Evolutionary conservation across 2,797 vertebrate species (phyloP).

Genomic region (Merluccius polli): DNA sequence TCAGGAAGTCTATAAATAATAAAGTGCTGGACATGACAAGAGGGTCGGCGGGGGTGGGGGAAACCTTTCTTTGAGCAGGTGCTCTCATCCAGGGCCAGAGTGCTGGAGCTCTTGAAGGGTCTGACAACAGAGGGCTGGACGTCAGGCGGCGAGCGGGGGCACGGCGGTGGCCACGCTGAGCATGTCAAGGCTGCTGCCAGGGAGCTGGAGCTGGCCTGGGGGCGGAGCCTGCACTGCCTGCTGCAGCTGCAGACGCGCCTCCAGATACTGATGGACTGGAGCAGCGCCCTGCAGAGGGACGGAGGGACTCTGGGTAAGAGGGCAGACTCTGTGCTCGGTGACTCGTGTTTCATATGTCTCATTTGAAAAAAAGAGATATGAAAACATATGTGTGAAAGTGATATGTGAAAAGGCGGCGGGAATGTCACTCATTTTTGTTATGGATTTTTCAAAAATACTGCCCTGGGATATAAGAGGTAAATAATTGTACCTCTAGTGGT

Average conservation of each 20-base stretch:
- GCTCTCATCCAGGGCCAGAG: slow-evolving; percentile 65
- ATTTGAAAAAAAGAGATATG: no score
- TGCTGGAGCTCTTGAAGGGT: slow-evolving; percentile 61
- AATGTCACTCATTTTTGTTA: no score
- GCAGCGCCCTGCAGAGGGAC: slow-evolving; percentile 53
- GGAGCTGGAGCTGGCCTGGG: slow-evolving; percentile 67
- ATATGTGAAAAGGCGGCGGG: no score
- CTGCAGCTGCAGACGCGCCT: slow-evolving; percentile 73
- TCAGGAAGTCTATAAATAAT: slow-evolving; percentile 1
- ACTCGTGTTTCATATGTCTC: no score
- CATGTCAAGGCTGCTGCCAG: slow-evolving; percentile 60
- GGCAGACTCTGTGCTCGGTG: neutral
- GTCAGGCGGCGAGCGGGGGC: slow-evolving; percentile 45
- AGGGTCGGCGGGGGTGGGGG: neutral
- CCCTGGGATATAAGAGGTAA: no score
- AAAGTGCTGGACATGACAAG: neutral
- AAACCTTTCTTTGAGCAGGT: slow-evolving; percentile 38
- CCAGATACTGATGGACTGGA: slow-evolving; percentile 67
- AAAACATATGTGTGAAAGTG: no score
- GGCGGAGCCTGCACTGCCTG: slow-evolving; percentile 64
- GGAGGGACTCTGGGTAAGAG: slow-evolving; percentile 75
- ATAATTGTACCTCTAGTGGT: no score
- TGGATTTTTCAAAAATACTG: no score
- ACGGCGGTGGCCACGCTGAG: slow-evolving; percentile 31
- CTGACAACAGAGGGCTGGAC: slow-evolving; percentile 56